phyloP scores from a whole-genome alignment of 1,140 invertebrate genomes.

The Nixonia krombeini region DNA sequence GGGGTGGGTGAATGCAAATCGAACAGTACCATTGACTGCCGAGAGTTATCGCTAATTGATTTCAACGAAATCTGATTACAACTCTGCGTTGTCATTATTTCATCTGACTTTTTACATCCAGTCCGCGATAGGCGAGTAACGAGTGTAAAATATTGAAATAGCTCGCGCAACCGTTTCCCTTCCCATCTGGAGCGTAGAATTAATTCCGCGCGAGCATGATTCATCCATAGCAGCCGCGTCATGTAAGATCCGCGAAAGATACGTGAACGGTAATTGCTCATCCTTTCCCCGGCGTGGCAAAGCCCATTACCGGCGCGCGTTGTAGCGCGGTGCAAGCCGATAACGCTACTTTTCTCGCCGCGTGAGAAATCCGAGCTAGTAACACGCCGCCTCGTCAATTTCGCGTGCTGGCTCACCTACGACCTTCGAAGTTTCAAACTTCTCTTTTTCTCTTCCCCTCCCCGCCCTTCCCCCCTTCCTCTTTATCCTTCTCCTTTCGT shows the following conservation, averaged over 20 bases:
- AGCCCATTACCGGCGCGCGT: conserved; percentile 17
- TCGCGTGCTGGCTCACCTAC: conserved; percentile 27
- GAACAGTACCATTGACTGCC: too few relatives aligned
- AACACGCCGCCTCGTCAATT: conserved; percentile 9
- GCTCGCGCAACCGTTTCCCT: too few relatives aligned
- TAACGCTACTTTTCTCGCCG: conserved; percentile 17
- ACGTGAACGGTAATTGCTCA: conserved; percentile 15
- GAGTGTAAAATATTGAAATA: too few relatives aligned
- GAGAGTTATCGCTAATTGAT: too few relatives aligned
- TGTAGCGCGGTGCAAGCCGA: background rate
- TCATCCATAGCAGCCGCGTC: background rate
- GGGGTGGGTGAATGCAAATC: too few relatives aligned
- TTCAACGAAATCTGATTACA: too few relatives aligned
- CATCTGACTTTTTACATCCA: too few relatives aligned
- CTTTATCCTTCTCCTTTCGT: conserved; percentile 8
- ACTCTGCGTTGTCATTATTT: too few relatives aligned
- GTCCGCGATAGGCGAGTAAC: too few relatives aligned
- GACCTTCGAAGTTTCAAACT: conserved; percentile 42
- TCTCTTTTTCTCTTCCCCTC: conserved; percentile 6
- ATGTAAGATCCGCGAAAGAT: background rate
- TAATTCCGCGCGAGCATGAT: background rate
- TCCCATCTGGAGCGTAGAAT: background rate
- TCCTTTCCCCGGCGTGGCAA: conserved; percentile 2
- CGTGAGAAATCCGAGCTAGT: conserved; percentile 3
- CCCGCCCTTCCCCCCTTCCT: background rate